These are phyloP conservation scores for Hartigia nigra DNA, from an alignment of 2,888 invertebrate genomes.

Conservation along the genomic window DNA sequence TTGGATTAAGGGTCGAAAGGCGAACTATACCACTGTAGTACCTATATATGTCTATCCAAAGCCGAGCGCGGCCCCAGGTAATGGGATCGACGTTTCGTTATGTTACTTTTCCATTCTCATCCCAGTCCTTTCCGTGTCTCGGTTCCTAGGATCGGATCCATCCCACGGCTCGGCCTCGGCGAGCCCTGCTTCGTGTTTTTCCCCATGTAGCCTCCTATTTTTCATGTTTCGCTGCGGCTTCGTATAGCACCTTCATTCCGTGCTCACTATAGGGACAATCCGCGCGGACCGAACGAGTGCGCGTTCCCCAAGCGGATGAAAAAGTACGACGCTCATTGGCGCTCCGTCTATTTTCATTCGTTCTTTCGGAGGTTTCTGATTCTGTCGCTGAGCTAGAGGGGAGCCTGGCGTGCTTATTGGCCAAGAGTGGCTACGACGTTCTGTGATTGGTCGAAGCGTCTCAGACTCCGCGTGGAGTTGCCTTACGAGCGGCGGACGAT, in stretches of 20 bases:
- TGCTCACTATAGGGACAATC: conserved; percentile 35
- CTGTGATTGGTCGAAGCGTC: conserved; percentile 46
- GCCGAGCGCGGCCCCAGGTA: conserved; percentile 52
- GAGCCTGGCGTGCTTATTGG: conserved; percentile 33
- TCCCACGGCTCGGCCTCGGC: conserved; percentile 37
- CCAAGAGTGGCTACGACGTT: conserved; percentile 28
- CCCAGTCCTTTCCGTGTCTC: conserved; percentile 43
- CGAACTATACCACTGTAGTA: conserved; percentile 29
- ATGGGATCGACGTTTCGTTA: conserved; percentile 66
- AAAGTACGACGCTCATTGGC: conserved; percentile 46
- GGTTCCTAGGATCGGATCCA: conserved; percentile 44
- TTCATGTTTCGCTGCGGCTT: conserved; percentile 67
- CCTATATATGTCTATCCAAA: conserved; percentile 5
- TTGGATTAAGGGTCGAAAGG: conserved; percentile 59
- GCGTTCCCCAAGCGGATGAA: conserved; percentile 29
- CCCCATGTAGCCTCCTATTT: conserved; percentile 65
- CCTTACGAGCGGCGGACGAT: conserved; percentile 61
- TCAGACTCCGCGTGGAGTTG: conserved; percentile 58
- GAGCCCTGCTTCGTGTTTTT: conserved; percentile 58
- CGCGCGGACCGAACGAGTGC: conserved; percentile 54
- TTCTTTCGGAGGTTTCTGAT: conserved; percentile 32
- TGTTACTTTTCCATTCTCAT: conserved; percentile 65
- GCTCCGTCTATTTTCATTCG: conserved; percentile 46
- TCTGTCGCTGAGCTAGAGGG: conserved; percentile 4
- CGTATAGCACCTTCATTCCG: conserved; percentile 65